phyloP scores from a whole-genome alignment of 1,140 invertebrate species.

The Drosophila quadrilineata region DNA sequence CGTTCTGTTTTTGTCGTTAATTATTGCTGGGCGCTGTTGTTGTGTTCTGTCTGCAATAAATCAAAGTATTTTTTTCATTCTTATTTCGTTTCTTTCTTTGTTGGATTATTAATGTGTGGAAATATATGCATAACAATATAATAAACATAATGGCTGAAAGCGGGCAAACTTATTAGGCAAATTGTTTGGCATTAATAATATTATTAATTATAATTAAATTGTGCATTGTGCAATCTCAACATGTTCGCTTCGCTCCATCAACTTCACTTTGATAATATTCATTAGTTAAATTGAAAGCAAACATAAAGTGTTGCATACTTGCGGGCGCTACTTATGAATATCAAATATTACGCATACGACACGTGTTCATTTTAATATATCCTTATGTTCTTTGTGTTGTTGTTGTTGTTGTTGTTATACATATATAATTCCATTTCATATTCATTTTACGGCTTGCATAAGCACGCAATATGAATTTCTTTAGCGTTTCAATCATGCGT shows the following conservation, averaged over 20 bases:
- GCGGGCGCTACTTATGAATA: too few relatives aligned
- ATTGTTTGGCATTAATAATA: constrained; percentile 55
- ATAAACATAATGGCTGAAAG: neutral
- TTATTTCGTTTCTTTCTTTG: too few relatives aligned
- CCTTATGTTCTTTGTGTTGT: constrained; percentile 9
- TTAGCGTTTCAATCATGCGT: constrained; percentile 38
- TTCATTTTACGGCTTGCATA: constrained; percentile 44
- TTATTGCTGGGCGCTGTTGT: constrained; percentile 37
- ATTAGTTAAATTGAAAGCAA: constrained; percentile 51
- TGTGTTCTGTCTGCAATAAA: constrained; percentile 58
- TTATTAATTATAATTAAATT: constrained; percentile 51
- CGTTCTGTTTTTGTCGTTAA: constrained; percentile 51
- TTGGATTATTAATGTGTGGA: constrained; percentile 26
- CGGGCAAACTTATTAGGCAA: constrained; percentile 3
- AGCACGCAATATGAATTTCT: constrained; percentile 56
- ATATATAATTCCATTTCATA: constrained; percentile 41
- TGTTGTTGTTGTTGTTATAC: constrained; percentile 17
- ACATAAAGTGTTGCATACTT: constrained; percentile 64
- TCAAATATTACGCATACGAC: constrained; percentile 61
- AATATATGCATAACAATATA: neutral
- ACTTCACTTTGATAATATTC: constrained; percentile 43
- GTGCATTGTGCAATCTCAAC: constrained; percentile 31
- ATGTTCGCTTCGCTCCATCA: neutral
- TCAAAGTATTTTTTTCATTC: too few relatives aligned
- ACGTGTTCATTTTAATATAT: neutral